Conservation (phyloP, 2,113 vertebrate species). For the Channa argus region DNA sequence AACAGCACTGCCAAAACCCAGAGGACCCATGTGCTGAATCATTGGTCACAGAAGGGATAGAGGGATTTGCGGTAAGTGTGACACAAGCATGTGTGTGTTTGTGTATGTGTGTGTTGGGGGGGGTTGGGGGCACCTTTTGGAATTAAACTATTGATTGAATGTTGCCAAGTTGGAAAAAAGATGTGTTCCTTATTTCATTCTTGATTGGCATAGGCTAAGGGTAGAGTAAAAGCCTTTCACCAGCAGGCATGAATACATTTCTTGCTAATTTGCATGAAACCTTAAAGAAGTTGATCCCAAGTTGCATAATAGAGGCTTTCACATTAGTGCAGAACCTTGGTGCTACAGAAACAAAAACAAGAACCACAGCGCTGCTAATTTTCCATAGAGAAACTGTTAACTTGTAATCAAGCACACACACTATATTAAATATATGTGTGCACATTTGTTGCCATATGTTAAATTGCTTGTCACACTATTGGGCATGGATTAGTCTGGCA, state of each 20-base stretch:
- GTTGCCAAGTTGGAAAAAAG: background rate
- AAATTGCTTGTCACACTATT: background rate
- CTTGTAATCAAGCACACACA: background rate
- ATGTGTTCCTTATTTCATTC: background rate
- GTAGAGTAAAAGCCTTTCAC: background rate
- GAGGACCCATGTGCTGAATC: constrained; percentile 61
- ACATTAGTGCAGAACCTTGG: background rate
- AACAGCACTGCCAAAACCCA: constrained; percentile 63
- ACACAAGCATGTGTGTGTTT: constrained; percentile 10
- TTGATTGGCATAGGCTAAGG: constrained; percentile 13
- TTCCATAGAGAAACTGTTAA: background rate
- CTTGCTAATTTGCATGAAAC: constrained; percentile 1
- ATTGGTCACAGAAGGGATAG: constrained; percentile 53
- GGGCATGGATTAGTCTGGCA: background rate
- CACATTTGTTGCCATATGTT: background rate
- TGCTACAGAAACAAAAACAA: background rate
- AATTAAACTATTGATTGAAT: constrained; percentile 24
- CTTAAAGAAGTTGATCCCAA: constrained; percentile 9
- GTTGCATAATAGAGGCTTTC: background rate
- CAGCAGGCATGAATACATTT: constrained; percentile 21
- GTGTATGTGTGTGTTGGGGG: background rate
- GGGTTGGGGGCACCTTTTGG: constrained; percentile 3
- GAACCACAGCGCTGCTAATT: background rate
- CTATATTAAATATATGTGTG: background rate
- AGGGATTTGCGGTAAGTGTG: constrained; percentile 43